These are phyloP conservation scores for Auanema freiburgensis DNA, from an alignment of 2,888 invertebrate species.

Conservation along the genomic window DNA sequence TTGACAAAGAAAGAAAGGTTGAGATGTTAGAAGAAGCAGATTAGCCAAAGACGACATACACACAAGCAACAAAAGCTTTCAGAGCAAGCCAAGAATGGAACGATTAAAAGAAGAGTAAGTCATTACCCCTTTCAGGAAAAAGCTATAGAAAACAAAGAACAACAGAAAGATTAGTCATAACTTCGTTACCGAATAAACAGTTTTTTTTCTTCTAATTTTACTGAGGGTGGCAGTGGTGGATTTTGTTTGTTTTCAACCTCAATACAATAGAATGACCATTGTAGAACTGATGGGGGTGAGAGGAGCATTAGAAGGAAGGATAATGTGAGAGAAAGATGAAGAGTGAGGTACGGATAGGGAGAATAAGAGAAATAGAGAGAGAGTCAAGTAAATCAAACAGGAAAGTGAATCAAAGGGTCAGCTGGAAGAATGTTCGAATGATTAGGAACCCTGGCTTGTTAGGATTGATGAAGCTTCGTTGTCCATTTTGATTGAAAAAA, in stretches of 20 bases:
- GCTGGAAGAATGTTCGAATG: no score
- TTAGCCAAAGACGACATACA: conserved; percentile 10
- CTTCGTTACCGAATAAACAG: neutral
- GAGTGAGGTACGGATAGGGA: conserved; percentile 22
- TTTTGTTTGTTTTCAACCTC: no score
- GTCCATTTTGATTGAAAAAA: no score
- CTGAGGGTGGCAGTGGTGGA: no score
- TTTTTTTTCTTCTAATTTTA: no score
- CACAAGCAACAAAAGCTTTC: no score
- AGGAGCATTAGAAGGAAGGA: conserved; percentile 1
- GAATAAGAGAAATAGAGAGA: conserved; percentile 9
- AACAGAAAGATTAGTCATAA: no score
- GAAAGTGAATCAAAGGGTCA: conserved; percentile 1
- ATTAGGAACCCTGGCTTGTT: no score
- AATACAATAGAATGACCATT: conserved; percentile 2
- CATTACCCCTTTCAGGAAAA: neutral
- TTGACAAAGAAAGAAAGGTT: conserved; percentile 2
- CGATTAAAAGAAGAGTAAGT: conserved; percentile 11
- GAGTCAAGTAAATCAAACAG: conserved; percentile 7
- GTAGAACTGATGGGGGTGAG: conserved; percentile 2
- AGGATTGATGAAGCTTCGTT: no score
- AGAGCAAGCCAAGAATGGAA: neutral
- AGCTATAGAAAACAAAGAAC: conserved; percentile 6
- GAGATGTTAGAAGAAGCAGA: conserved; percentile 2
- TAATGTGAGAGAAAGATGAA: conserved; percentile 10